A percentile compares a stretch with the other conserved stretches of the same genome.
phyloP scores from a whole-genome alignment of 2,113 vertebrate genomes.

The Serinus canaria region DNA sequence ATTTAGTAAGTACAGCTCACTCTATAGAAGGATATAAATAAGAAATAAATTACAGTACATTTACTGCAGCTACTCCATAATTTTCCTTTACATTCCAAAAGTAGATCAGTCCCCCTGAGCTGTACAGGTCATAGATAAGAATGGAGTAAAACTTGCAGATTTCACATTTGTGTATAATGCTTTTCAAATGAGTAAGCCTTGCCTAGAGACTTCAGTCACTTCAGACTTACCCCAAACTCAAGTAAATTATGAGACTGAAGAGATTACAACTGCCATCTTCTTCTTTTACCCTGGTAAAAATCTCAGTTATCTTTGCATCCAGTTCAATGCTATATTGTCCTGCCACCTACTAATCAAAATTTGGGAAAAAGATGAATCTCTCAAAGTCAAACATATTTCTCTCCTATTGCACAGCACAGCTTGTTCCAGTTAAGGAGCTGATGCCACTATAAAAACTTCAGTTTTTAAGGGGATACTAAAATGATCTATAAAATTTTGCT shows the following conservation, averaged over 20 bases:
- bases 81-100: slow-evolving; percentile 1
- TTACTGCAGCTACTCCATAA: neutral
- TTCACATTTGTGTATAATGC: neutral
- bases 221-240: slow-evolving; percentile 48
- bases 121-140: slow-evolving; percentile 40
- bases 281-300: slow-evolving; percentile 44
- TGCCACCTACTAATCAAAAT: slow-evolving; percentile 64
- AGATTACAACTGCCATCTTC: slow-evolving; percentile 65
- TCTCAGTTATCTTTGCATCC: slow-evolving; percentile 48
- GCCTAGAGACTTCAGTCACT: slow-evolving; percentile 41
- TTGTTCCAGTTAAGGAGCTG: slow-evolving; percentile 5
- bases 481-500: neutral
- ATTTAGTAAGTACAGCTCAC: neutral
- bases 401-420: slow-evolving; percentile 23
- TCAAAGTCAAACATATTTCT: slow-evolving; percentile 49
- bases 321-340: slow-evolving; percentile 49
- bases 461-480: slow-evolving; percentile 20
- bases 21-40: neutral
- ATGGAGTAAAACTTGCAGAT: slow-evolving; percentile 32
- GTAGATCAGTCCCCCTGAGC: neutral
- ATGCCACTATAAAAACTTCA: neutral
- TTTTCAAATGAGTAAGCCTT: slow-evolving; percentile 50
- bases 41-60: neutral
- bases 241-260: slow-evolving; percentile 66
- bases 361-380: slow-evolving; percentile 44